Evolutionary conservation across 2,888 invertebrate genomes (phyloP), one percentile per base, ranked within the genome.

Genomic region (Stramonita haemastoma): DNA sequence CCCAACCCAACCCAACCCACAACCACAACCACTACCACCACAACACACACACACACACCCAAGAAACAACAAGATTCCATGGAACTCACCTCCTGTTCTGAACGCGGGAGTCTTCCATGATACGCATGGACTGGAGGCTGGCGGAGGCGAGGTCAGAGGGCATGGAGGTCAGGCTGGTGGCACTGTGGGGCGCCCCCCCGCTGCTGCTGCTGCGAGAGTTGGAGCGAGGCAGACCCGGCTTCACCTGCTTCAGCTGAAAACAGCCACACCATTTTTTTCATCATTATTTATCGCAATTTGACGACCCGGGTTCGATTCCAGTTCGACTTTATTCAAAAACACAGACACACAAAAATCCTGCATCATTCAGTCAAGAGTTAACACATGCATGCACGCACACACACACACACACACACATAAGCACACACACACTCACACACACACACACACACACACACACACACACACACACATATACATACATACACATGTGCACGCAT

Each of bases 61-160:
- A 66, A 26, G 19, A 5, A 66, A 5, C 66, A 60, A 17, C 60
- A 60, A 60, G 60, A 46, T 46, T 46, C 4, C 8, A 8, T 46
- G 46, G 46, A 46, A 36, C 88, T 83, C 90, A 93, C 93, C 89
- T 91, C 91, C 91, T 93, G 77, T 89, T 91, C 26, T 92, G 90
- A 34, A 91, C 87, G 89, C 91, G 92, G 26, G 92, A 91, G 86
- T 93, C 93, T 79, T 92, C 93, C 32, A 93, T 89, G 60, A 92
- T 90, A 87, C 90, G 89, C 26, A 93, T 84, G 36, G 93, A 93
- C 79, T 92, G 92, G 19, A 89, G 87, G 15, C 83, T 81, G 87
- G 86, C 77, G 79, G 90, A 86, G 88, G 90, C 89, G 29, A 83
- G 86, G 32, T 87, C 83, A 56, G 81, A 86, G 46, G 88, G n/a